Conservation (phyloP, 2,113 vertebrate species). For the Alligator mississippiensis region DNA sequence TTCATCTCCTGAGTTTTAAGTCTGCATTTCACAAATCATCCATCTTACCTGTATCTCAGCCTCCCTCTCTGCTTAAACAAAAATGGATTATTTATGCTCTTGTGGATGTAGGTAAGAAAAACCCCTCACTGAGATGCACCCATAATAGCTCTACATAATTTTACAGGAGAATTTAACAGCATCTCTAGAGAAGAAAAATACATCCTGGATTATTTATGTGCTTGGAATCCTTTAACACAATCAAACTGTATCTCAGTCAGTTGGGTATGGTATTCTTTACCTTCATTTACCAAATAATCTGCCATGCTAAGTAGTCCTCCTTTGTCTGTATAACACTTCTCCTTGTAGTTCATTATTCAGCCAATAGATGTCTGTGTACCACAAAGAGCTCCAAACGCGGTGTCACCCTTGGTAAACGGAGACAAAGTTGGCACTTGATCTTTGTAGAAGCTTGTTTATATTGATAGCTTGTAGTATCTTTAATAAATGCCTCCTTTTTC, state of each 20-base stretch:
- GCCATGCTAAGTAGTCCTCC: rapidly evolving
- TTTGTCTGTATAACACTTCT: background rate
- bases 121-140: background rate
- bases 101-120: background rate
- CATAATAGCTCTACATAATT: background rate
- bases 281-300: background rate
- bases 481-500: background rate
- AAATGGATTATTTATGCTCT: background rate
- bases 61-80: background rate
- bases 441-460: background rate
- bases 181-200: background rate
- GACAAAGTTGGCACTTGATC: background rate
- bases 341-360: background rate
- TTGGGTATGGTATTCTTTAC: background rate
- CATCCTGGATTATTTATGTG: background rate
- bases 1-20: background rate
- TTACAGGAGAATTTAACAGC: background rate
- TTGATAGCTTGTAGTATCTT: background rate
- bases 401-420: background rate
- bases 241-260: background rate
- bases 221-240: background rate
- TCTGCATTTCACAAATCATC: background rate
- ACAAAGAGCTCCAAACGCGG: background rate
- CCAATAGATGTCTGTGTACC: constrained; percentile 65
- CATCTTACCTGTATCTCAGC: background rate